Conservation (phyloP, 2,888 invertebrate genomes). For the Tetragonisca angustula region DNA sequence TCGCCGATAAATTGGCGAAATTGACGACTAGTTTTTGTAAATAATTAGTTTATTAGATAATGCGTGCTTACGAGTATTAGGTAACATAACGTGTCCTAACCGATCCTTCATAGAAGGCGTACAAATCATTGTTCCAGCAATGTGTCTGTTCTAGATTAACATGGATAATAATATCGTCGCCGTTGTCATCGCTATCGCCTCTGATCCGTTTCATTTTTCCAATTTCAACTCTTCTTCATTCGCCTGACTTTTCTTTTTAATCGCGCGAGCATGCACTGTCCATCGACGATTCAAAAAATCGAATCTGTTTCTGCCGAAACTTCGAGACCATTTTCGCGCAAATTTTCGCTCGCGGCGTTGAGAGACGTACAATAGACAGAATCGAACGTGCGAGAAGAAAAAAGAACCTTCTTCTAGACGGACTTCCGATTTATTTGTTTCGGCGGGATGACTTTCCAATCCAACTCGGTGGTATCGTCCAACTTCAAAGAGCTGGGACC, state of each 20-base stretch:
- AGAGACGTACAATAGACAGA: no score
- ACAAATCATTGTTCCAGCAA: conserved; percentile 83
- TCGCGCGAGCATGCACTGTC: conserved; percentile 20
- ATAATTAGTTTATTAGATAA: conserved; percentile 81
- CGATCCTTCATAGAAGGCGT: conserved; percentile 82
- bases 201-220: conserved; percentile 35
- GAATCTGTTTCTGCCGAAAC: conserved; percentile 50
- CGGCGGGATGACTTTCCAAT: background rate
- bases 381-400: no score
- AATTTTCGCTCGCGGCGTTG: no score
- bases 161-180: conserved; percentile 81
- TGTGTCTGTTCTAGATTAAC: conserved; percentile 80
- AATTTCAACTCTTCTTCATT: conserved; percentile 13
- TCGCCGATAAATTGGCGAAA: no score
- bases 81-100: conserved; percentile 81
- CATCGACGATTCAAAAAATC: conserved; percentile 62
- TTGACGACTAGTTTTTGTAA: conserved; percentile 76
- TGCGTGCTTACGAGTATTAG: conserved; percentile 81
- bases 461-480: background rate
- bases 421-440: background rate
- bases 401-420: background rate
- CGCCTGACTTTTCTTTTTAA: background rate
- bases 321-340: background rate
- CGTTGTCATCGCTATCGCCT: conserved; percentile 68
- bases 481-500: background rate